Base-by-base conservation (phyloP, 2,888 invertebrate species). In the Seira ritae region DNA sequence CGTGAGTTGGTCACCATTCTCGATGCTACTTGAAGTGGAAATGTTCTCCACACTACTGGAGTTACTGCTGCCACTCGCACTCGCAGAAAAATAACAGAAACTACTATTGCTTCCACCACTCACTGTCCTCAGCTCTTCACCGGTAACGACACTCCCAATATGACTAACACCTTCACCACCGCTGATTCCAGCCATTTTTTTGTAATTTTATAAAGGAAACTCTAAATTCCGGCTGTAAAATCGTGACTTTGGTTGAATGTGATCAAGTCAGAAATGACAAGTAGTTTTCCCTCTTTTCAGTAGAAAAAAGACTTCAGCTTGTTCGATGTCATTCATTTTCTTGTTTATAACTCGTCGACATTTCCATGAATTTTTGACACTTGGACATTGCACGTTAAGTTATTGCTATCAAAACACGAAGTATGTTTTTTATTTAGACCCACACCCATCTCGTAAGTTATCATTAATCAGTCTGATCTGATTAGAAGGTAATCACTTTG, bases 31-130 rank as follows among this genome's bases (percentile, higher is more conserved):
- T 19, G 85, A 81, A 15, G 85, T 86, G 22, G 86, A 86, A 69
- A 88, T 86, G 69, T 88, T 87, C 68, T 87, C 87, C 0, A 86
- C 88, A 80, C 88, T 88, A 73, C 87, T 87, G 15, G 86, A 85
- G 17, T 78, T 86, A 60, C 88, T 88, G 42, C 85, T 86, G 12
- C 79, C 72, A 66, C 82, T 82, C 10, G 85, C 72, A 66, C 82
- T 82, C 10, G 85, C 85, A 8, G 55, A 55, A 55, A n/a, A 55
- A 60, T 84, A 85, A 68, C 80, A 82, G 66, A 77, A 81, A 67
- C 88, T 86, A 72, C 84, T 85, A 12, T 82, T 85, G 17, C 86
- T 84, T 1, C 73, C 68, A 20, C 68, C 76, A 19, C 76, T 22
- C 15, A 60, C 10, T 24, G 65, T 68, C 31, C 69, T 67, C 8